A percentile compares a stretch with the other conserved stretches of the same genome.
phyloP scores from a whole-genome alignment of 2,113 vertebrate genomes.

The Plectropomus leopardus region DNA sequence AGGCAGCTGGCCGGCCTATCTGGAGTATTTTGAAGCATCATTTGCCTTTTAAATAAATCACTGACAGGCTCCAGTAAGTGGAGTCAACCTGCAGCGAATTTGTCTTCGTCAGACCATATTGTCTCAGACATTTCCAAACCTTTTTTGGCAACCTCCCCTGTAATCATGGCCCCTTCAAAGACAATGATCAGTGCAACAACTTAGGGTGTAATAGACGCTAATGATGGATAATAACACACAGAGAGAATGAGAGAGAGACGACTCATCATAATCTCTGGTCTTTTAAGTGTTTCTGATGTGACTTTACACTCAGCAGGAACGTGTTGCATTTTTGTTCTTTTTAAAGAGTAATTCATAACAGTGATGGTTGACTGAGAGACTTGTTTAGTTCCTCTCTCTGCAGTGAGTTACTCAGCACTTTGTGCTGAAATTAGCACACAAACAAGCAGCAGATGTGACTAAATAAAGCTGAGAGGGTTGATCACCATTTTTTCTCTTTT shows the following conservation, averaged over 20 bases:
- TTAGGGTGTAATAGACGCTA: constrained; percentile 72
- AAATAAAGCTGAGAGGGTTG: neutral
- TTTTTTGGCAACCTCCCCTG: constrained; percentile 63
- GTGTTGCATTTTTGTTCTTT: constrained; percentile 46
- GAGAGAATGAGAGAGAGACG: constrained; percentile 21
- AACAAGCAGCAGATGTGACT: constrained; percentile 22
- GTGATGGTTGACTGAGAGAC: constrained; percentile 36
- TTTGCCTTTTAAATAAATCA: neutral
- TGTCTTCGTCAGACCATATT: constrained; percentile 75
- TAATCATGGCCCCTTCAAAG: constrained; percentile 75
- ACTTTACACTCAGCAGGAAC: constrained; percentile 44
- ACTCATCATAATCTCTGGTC: constrained; percentile 25
- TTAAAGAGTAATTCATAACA: constrained; percentile 28
- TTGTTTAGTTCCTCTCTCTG: constrained; percentile 9
- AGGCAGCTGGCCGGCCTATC: constrained; percentile 14
- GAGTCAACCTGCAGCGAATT: constrained; percentile 67
- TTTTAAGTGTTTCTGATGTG: constrained; percentile 43
- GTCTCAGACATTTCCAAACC: constrained; percentile 60
- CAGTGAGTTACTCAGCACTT: constrained; percentile 19
- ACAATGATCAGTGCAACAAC: constrained; percentile 65
- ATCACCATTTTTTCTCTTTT: too few relatives aligned
- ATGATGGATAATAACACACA: constrained; percentile 73
- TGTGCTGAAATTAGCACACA: constrained; percentile 11
- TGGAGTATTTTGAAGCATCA: neutral
- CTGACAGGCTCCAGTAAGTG: constrained; percentile 39